Percentiles rank a stretch among this genome's conserved stretches.
phyloP scores from a whole-genome alignment of 2,797 vertebrate genomes.

The Cynodonichthys magdalenae region DNA sequence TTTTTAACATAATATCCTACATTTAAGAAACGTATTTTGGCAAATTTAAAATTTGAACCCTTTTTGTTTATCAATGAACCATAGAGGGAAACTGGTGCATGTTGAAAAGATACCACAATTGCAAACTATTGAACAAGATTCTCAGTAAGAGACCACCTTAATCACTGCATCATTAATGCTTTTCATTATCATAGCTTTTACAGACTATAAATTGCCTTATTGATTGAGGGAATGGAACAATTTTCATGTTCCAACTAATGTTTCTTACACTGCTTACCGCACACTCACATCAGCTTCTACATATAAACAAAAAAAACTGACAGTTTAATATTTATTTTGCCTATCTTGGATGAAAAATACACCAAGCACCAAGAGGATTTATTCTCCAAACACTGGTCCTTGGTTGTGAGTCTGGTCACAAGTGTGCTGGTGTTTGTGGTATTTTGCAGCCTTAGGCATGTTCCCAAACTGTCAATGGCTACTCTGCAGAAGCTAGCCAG shows the following conservation, averaged over 20 bases:
- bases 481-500: conserved; percentile 29
- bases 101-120: not conserved
- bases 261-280: not conserved
- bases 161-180: not conserved
- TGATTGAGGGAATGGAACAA: not conserved
- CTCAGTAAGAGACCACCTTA: too few species aligned
- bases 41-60: not conserved
- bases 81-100: not conserved
- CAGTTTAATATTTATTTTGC: too few species aligned
- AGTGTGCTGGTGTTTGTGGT: conserved; percentile 30
- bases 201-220: too few species aligned
- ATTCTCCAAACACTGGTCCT: conserved; percentile 6
- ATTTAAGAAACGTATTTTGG: not conserved
- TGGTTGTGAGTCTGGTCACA: conserved; percentile 12
- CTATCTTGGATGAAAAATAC: not conserved
- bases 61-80: not conserved
- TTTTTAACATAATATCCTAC: too few species aligned
- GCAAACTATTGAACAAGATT: not conserved
- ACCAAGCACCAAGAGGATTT: conserved; percentile 3
- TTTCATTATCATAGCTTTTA: not conserved
- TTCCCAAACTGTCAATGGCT: conserved; percentile 40
- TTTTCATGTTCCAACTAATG: not conserved
- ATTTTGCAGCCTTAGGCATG: conserved; percentile 37
- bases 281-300: not conserved
- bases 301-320: not conserved